Conservation (phyloP, 2,113 vertebrate genomes). For the Ceyx margarethae region DNA sequence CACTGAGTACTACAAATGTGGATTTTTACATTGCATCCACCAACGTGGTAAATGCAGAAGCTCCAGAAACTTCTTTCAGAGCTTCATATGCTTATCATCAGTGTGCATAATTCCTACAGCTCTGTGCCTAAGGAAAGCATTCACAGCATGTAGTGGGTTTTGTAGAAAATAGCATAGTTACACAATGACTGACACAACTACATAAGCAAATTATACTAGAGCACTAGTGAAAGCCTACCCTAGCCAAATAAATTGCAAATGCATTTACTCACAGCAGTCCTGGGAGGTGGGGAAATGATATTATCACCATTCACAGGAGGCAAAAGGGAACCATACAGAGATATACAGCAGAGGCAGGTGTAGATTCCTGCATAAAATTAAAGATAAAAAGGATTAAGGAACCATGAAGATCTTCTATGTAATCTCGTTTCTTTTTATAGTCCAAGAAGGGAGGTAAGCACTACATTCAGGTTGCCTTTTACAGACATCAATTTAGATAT, state of each 20-base stretch:
- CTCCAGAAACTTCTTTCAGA: background rate
- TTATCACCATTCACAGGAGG: background rate
- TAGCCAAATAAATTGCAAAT: background rate
- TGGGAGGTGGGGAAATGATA: background rate
- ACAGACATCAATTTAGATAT: background rate
- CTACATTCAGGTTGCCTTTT: background rate
- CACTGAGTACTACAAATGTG: background rate
- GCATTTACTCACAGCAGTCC: background rate
- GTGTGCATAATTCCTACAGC: accelerated
- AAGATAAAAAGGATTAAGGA: background rate
- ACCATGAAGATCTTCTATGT: too few relatives aligned
- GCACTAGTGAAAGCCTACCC: background rate
- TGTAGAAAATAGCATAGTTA: background rate
- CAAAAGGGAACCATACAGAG: background rate
- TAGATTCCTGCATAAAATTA: background rate
- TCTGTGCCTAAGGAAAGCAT: background rate
- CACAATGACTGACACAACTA: background rate
- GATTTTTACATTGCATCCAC: background rate
- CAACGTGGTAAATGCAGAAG: background rate
- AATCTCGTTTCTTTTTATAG: background rate
- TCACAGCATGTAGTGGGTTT: accelerated
- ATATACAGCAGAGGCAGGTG: background rate
- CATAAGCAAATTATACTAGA: background rate
- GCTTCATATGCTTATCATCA: accelerated
- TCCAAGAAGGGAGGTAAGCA: accelerated